Evolutionary conservation across 1,140 invertebrate species (phyloP), one percentile per base, ranked within the genome.

Genomic region (Neodiprion lecontei): DNA sequence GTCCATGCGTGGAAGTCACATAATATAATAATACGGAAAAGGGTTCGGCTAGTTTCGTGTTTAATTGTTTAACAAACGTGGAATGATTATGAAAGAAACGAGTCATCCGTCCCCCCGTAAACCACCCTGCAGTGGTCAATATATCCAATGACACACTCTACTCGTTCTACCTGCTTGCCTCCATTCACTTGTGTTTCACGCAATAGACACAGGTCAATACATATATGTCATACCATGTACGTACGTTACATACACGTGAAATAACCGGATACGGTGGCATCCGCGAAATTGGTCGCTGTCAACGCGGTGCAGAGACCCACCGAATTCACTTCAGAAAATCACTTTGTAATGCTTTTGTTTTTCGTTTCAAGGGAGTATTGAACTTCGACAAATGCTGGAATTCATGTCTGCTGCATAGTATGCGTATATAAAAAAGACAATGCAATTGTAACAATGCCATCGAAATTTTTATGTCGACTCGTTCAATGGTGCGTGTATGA

Each of bases 241-340:
- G 28, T 40, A 40, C 5, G 28, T 40, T 40, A 40, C 28, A 5
- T 40, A 40, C 28, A 40, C 28, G 28, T 61, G 53, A 61, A 61
- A 61, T 14, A 14, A 61, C 53, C 53, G 53, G 53, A 61, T 14
- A 61, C 53, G 53, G 53, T 61, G 28, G 53, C 53, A 61, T 61
- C 53, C 53, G 53, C 53, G 53, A 61, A 61, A 61, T 61, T 61
- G 53, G 53, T 61, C 53, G 9, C 53, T 61, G 53, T 61, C 28
- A 40, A 1, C n/a, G 5, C 28, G 28, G 28, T 40, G 1, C 28
- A 40, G 28, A 40, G 28, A 40, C 28, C 28, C 17, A 21, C 28
- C 28, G 28, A 40, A 61, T 61, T 17, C n/a, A 61, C n/a, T 8
- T 61, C 11, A 14, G 11, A 61, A 61, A 61, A 61, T 61, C 4